Base-by-base conservation (phyloP, 2,888 invertebrate genomes). In the Temnothorax rugatulus region DNA sequence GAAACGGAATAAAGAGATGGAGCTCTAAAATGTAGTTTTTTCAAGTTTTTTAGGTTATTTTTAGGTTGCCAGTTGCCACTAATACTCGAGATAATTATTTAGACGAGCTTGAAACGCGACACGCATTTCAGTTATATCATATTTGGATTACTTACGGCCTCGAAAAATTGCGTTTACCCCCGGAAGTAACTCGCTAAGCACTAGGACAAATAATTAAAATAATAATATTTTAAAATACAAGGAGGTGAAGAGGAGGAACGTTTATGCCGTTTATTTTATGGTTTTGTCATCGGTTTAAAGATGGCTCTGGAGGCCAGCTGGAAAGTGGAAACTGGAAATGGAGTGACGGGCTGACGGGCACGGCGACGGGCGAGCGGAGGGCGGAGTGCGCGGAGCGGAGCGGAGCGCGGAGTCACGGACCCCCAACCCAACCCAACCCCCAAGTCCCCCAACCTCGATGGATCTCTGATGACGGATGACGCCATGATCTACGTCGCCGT, bases 401-500 rank as follows among this genome's bases (percentile, higher is more conserved):
- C 21, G 73, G 47, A 25, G 61, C 47, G 61, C 63, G 63, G 59
- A 52, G 52, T 8, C 15, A 15, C n/a, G n/a, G 34, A 79, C 44
- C 77, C 69, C 57, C 77, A 79, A 71, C 44, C 57, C 57, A 15
- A 15, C 47, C 47, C n/a, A n/a, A n/a, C n/a, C n/a, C n/a, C n/a
- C n/a, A n/a, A n/a, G n/a, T n/a, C n/a, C 2, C 29, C 47, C 47
- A 47, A 47, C 47, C 47, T 79, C 71, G 71, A 73, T 73, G 57
- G 57, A 73, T 69, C 59, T 9, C 9, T 50, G 79, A 4, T 50
- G 77, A 77, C 73, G 73, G 79, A 79, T 77, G 77, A 77, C 73
- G 73, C 79, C 73, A 81, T 81, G 73, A 81, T 81, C 79, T 73
- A 73, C 71, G 79, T 81, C 59, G 79, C 73, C 59, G 79, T 81